Evolutionary conservation across 64 coral and sea anemone genomes (phyloP).

Genomic region (Actinia equina): DNA sequence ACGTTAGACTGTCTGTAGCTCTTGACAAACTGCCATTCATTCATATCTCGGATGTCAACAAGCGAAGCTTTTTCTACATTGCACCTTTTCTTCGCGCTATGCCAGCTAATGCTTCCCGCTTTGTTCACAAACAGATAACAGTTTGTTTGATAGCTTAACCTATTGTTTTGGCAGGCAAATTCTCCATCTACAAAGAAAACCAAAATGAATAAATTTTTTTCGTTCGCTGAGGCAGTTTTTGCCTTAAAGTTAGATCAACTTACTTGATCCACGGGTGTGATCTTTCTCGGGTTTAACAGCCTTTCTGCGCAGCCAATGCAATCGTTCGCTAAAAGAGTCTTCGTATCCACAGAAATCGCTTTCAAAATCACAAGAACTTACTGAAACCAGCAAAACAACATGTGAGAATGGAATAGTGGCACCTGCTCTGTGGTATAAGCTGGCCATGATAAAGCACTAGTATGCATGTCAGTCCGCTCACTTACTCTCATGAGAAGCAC

Average conservation of each 20-base stretch:
- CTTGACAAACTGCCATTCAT: conserved; percentile 5
- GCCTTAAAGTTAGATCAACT: background rate
- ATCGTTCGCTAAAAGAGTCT: background rate
- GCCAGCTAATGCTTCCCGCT: background rate
- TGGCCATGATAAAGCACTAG: too few relatives aligned
- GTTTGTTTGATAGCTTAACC: background rate
- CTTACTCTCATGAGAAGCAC: background rate
- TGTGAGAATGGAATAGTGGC: too few relatives aligned
- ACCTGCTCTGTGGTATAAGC: too few relatives aligned
- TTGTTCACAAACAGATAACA: background rate
- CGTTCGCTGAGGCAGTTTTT: too few relatives aligned
- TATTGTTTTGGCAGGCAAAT: background rate
- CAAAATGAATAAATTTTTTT: background rate
- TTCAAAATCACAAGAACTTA: conserved; percentile 22
- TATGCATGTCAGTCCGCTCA: background rate
- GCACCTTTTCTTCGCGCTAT: background rate
- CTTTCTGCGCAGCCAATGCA: background rate
- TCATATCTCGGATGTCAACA: background rate
- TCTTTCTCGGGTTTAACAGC: background rate
- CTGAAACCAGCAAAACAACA: background rate
- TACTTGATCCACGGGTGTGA: background rate
- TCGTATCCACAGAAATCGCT: conserved; percentile 7
- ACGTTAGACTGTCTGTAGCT: background rate
- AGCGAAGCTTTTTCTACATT: background rate
- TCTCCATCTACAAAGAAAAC: background rate